A percentile compares a stretch with the other conserved stretches of the same genome.
Conservation (phyloP, 2,888 invertebrate genomes). For the Tyria jacobaeae region DNA sequence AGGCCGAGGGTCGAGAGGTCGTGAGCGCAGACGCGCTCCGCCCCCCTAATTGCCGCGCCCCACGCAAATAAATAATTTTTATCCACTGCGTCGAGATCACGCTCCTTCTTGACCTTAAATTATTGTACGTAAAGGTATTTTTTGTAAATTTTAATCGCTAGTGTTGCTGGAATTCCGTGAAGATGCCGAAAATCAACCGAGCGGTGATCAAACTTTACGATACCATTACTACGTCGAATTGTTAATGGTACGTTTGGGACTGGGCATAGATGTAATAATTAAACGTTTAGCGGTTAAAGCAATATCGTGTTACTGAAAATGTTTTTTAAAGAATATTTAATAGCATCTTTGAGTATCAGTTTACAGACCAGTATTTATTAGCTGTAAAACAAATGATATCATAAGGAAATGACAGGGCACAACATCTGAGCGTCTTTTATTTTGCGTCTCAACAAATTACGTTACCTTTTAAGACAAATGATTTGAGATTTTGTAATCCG, state of each 20-base stretch:
- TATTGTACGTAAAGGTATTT: slow-evolving; percentile 75
- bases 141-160: slow-evolving; percentile 75
- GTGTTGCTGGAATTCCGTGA: slow-evolving; percentile 54
- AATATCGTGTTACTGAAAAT: slow-evolving; percentile 2
- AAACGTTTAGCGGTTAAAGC: slow-evolving; percentile 42
- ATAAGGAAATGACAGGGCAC: slow-evolving; percentile 51
- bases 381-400: slow-evolving; percentile 46
- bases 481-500: slow-evolving; percentile 65
- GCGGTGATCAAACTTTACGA: slow-evolving; percentile 67
- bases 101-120: slow-evolving; percentile 82
- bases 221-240: slow-evolving; percentile 76
- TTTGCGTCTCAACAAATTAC: slow-evolving; percentile 63
- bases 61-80: slow-evolving; percentile 87
- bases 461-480: slow-evolving; percentile 58
- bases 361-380: slow-evolving; percentile 35
- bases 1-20: slow-evolving; percentile 77
- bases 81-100: slow-evolving; percentile 76
- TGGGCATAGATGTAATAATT: slow-evolving; percentile 66
- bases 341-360: background rate
- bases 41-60: slow-evolving; percentile 85
- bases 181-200: slow-evolving; percentile 55
- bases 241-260: slow-evolving; percentile 71
- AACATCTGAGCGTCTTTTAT: slow-evolving; percentile 43
- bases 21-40: slow-evolving; percentile 80
- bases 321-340: background rate